Evolutionary conservation across 2,113 vertebrate genomes (phyloP), one percentile per base, ranked within the genome.

Genomic region (Elanus axillaris): DNA sequence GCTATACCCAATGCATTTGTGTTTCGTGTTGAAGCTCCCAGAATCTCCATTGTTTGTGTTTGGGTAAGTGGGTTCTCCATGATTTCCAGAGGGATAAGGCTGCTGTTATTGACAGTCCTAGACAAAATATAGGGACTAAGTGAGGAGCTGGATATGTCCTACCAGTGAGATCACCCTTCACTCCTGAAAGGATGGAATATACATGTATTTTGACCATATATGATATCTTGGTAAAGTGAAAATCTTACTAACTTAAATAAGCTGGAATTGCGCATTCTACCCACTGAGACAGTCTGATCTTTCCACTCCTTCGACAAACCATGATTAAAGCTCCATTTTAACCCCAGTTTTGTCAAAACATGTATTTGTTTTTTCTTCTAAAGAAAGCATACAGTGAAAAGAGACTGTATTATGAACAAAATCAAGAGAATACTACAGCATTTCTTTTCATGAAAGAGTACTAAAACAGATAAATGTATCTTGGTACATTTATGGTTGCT

Each of bases 1-100:
- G 11, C 38, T 58, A 16, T 40, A 19, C 5, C n/a, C 5, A 58
- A 34, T 3, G 0, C 17, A 25, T 42, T 84, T 2, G 0, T 43
- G 10, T 64, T 42, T 53, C 6, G 9, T 58, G 5, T 50, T 69
- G 42, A 55, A 50, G 11, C 6, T 74, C 17, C 7, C 21, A 13
- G 5, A 40, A 9, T 17, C 25, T 74, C 16, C 18, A 11, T 34
- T 62, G 43, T 56, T 19, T 87, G 25, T 71, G 7, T 45, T 66
- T 58, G 22, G 16, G 11, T 56, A 13, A 8, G 11, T 18, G 32
- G 10, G 6, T 50, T 64, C 7, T 74, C 10, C 16, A 29, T 55
- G 29, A 58, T 60, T 69, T 83, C 22, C n/a, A 4, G 8, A 20
- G 18, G 8, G 13, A 60, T 73, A 45, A 87, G 13, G 16, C 12